Evolutionary conservation across 2,113 vertebrate species (phyloP), one percentile per base, ranked within the genome.

Genomic region (Neolamprologus tretocephalus): DNA sequence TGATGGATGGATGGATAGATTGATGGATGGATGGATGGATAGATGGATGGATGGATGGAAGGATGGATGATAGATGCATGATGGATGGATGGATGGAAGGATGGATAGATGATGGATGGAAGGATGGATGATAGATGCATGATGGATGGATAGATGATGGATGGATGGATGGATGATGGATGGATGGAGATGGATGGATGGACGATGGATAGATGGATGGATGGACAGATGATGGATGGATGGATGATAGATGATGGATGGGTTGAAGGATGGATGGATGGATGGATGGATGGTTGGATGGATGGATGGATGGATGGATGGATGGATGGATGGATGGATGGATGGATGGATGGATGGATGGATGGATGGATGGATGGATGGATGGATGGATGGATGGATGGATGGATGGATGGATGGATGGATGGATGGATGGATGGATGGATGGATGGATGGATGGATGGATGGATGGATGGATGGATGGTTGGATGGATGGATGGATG

Each of bases 341-440:
- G n/a, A 55, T 13, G 21, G 4, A 8, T 9, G 51, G 3, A 6
- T n/a, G 49, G 5, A 51, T 2, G 17, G 3, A 45, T 16, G 42
- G 4, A 54, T n/a, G 49, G 1, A n/a, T 51, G 17, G 4, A 7
- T n/a, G 17, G 5, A 21, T 21, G n/a, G 33, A 4, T 33, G 28
- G 5, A 1, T 58, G 10, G 1, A 0, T 7, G 13, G 3, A 2
- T 57, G 23, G 2, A 4, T 26, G 10, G 7, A 16, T 28, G 23
- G 8, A 4, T 11, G 21, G 3, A 7, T 54, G 53, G 10, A 6
- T 11, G 51, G 7, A 12, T 54, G n/a, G 3, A 9, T 63, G 28
- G 14, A 1, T 31, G 10, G 2, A 2, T 47, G 14, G 10, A 2
- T 26, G 21, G 21, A 4, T 23, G n/a, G 3, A 1, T 54, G 9